Base-by-base conservation (phyloP, 1,140 invertebrate genomes). In the Brachionus calyciflorus region DNA sequence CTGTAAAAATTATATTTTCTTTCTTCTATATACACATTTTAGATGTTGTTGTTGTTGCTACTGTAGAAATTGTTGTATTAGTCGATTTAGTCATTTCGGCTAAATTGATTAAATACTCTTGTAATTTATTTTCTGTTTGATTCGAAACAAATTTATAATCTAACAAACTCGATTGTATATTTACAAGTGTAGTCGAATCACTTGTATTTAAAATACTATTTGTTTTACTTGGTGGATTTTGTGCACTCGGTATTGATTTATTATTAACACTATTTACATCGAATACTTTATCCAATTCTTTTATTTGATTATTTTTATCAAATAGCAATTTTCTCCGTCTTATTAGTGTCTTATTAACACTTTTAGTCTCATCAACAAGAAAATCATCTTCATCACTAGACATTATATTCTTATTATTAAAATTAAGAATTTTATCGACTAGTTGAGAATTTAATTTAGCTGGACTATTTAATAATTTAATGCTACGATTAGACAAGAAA, bases 361-460 rank as follows among this genome's bases (percentile, higher is more conserved):
- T 33, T 37, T 37, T 37, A 37, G 33, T 37, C 33, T 37, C 9
- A 9, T 37, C 33, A 37, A 37, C 3, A 9, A 5, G 4, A 37
- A 37, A 33, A 9, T 60, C 55, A 17, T 60, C 55, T 17, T 60
- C 55, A 60, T 60, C 55, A 37, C 55, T 60, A 33, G 55, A 60
- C n/a, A 60, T 60, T n/a, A 60, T 33, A 41, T 60, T 60, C 37
- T 60, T 60, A 0, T 37, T 37, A 60, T 60, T 60, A 33, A 60
- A 37, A 60, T 60, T 60, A 33, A 60, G 37, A 60, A 60, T 60
- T 41, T 60, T 60, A 33, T 60, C 55, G 4, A 60, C 55, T 19
- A 60, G 17, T 33, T 33, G 28, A 0, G 55, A 60, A 19, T 21
- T 60, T 37, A 17, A 3, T 33, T 60, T 60, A 17, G 55, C 55